phyloP scores from a whole-genome alignment of 1,140 invertebrate genomes.

The Heliconius congener region DNA sequence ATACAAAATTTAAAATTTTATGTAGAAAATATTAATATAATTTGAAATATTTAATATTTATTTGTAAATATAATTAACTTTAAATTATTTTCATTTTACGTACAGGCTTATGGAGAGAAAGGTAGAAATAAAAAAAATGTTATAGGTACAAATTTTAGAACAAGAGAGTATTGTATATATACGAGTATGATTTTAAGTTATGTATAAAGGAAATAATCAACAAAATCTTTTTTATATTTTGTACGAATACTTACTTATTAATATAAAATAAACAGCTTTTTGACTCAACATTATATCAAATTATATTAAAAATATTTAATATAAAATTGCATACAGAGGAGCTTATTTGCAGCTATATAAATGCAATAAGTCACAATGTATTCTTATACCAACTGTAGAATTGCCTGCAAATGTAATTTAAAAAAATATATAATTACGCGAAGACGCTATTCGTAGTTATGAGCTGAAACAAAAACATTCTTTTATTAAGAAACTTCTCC shows the following conservation, averaged over 20 bases:
- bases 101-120: no score
- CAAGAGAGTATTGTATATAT: no score
- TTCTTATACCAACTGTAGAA: not conserved
- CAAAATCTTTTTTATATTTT: no score
- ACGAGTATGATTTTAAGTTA: no score
- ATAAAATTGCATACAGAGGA: not conserved
- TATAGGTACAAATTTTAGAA: no score
- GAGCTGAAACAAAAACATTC: conserved; percentile 25
- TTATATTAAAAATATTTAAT: conserved; percentile 2
- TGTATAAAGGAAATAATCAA: no score
- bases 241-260: no score
- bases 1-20: not conserved
- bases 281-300: not conserved
- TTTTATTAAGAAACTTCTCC: conserved; percentile 5
- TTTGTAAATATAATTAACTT: no score
- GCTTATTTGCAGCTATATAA: conserved; percentile 1
- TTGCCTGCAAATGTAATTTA: conserved; percentile 17
- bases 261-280: no score
- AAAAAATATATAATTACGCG: conserved; percentile 17
- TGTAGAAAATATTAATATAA: no score
- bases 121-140: no score
- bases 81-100: no score
- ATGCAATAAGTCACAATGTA: not conserved
- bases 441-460: conserved; percentile 17
- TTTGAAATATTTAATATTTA: not conserved